Base-by-base conservation (phyloP, 2,797 vertebrate genomes). In the Capromys pilorides region DNA sequence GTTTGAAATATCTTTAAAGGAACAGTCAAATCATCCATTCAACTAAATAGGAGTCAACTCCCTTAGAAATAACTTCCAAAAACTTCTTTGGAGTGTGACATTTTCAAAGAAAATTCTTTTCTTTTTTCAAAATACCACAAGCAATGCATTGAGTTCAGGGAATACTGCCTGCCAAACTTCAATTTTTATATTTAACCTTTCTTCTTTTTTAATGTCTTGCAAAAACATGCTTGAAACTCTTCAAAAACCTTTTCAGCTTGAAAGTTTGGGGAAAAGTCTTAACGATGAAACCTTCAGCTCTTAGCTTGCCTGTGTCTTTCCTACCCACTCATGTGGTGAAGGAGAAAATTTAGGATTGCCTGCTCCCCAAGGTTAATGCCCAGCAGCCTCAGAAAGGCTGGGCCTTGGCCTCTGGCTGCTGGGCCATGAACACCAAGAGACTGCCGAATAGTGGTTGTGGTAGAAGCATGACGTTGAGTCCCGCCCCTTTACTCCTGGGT, bases 81-180 rank as follows among this genome's bases (percentile, higher is more conserved):
- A 96, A 95, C 95, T 96, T 94, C 96, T 97, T 95, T 94, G 92
- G 94, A 96, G 94, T 95, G 94, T 96, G 97, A 95, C 95, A 96
- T 97, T 97, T 97, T 97, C 96, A 97, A 97, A 97, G 97, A 86
- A 96, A 97, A 96, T 96, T 97, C 96, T 96, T 95, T 95, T 93
- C 94, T 92, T 95, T 97, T 93, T 97, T 97, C 96, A 92, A 94
- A 97, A 97, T 97, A 97, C 96, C 97, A 97, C 96, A 97, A 97
- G 96, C 96, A 95, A 96, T 93, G 96, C 96, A 88, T 54, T 95
- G 96, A 97, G 96, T 97, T 97, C 84, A 81, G 97, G 96, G 97
- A 97, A 97, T 97, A 92, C 88, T 95, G 97, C 93, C 96, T 97
- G 97, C 97, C 97, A 97, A 93, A 89, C 95, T 97, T 93, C 96